Base-by-base conservation (phyloP, 2,113 vertebrate genomes). In the Hydrochoerus hydrochaeris region DNA sequence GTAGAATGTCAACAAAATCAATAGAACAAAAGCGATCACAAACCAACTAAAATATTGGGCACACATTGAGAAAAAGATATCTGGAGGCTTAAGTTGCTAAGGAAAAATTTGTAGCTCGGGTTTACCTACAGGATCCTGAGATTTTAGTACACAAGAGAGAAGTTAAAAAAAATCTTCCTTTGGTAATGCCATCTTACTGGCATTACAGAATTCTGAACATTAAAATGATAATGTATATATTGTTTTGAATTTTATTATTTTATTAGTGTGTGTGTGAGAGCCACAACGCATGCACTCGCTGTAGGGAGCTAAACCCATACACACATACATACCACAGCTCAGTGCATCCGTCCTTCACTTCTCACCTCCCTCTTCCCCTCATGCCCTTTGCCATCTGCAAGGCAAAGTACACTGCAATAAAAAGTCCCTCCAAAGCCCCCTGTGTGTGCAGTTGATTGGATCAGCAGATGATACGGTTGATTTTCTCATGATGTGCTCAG, bases 11-110 rank as follows among this genome's bases (percentile, higher is more conserved):
- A 91, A 54, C 44, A 57, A 87, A 67, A 49, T 80, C 81, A 89
- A 84, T 32, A 85, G 57, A 94, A 91, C 4, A 92, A 46, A 20
- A 92, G 49, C 8, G 63, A 91, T 30, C 19, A n/a, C 58, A 96
- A 97, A 24, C 3, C 20, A 86, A 62, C 57, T 94, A 69, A 97
- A 83, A 96, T 87, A 97, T 16, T 92, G 62, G 90, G 58, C 26
- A 80, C 32, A 24, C 46, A 84, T 97, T 97, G 62, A 92, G 80
- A 86, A 57, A 75, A 3, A 77, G 83, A 90, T 90, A 88, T 94
- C 24, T 1, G 62, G 67, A 97, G 49, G 46, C 54, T 62, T 82
- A 26, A 93, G 35, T 97, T 83, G 60, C 35, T 95, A 95, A 52
- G 84, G 80, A 46, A 95, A 44, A 6, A 90, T 83, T 83, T 28